phyloP scores from a whole-genome alignment of 2,888 invertebrate species.

The Vesta saturnalis region DNA sequence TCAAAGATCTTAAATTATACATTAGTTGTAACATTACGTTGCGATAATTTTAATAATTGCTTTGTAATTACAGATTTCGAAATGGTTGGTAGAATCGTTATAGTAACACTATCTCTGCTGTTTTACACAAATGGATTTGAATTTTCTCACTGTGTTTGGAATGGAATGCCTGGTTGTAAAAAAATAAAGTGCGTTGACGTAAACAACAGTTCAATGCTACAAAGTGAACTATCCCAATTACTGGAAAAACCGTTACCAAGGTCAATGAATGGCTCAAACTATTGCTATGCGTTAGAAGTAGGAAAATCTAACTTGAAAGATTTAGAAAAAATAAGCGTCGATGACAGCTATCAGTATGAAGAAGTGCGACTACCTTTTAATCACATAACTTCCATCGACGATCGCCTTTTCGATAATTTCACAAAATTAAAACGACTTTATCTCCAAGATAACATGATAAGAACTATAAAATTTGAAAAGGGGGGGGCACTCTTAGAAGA shows the following conservation, averaged over 20 bases:
- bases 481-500: neutral
- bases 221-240: neutral
- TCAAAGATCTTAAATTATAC: too few species aligned
- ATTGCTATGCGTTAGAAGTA: neutral
- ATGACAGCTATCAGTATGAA: neutral
- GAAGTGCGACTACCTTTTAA: neutral
- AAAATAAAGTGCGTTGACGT: conserved; percentile 1
- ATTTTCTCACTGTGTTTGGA: too few species aligned
- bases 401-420: neutral
- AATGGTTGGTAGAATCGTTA: too few species aligned
- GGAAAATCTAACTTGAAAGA: neutral
- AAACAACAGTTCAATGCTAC: neutral
- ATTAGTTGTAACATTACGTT: too few species aligned
- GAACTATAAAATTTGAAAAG: neutral
- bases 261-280: neutral
- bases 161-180: too few species aligned
- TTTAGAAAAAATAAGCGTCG: neutral
- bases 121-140: too few species aligned
- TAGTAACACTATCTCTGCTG: too few species aligned
- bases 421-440: neutral
- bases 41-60: too few species aligned
- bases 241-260: neutral
- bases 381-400: neutral
- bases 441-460: neutral
- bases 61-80: too few species aligned